Evolutionary conservation across 1,140 invertebrate species (phyloP).

Genomic region (Adelges cooleyi): DNA sequence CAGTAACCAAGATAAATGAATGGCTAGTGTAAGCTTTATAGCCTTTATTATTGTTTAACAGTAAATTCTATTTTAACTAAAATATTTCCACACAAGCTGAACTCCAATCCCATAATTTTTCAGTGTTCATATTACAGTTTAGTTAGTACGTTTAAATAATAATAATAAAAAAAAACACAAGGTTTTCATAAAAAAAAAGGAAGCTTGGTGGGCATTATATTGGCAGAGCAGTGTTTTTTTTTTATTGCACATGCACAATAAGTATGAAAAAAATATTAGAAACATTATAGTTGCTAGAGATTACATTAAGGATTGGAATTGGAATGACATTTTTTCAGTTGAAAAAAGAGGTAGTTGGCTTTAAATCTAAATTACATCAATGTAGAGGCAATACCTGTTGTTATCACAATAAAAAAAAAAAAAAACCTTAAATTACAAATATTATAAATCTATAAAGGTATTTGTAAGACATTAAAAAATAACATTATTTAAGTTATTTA

Average conservation of each 20-base stretch:
- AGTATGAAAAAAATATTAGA: conserved; percentile 28
- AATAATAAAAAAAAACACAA: conserved; percentile 17
- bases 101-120: conserved; percentile 25
- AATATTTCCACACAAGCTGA: conserved; percentile 27
- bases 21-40: conserved; percentile 25
- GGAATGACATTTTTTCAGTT: conserved; percentile 7
- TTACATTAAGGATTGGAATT: conserved; percentile 23
- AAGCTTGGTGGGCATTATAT: conserved; percentile 27
- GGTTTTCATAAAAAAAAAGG: conserved; percentile 25
- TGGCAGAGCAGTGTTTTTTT: conserved; percentile 25
- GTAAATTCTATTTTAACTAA: conserved; percentile 24
- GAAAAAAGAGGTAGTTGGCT: conserved; percentile 23
- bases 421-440: conserved; percentile 21
- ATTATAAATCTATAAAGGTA: conserved; percentile 8
- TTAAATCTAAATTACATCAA: conserved; percentile 23
- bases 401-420: conserved; percentile 24
- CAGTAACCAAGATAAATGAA: conserved; percentile 26
- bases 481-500: conserved; percentile 10
- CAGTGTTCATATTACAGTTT: conserved; percentile 22
- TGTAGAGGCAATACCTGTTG: conserved; percentile 22
- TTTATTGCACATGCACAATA: conserved; percentile 28
- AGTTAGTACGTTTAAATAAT: conserved; percentile 25
- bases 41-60: conserved; percentile 21
- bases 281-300: conserved; percentile 21
- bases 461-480: conserved; percentile 22